phyloP scores from a whole-genome alignment of 1,140 invertebrate genomes.

The Wiebesia pumilae region DNA sequence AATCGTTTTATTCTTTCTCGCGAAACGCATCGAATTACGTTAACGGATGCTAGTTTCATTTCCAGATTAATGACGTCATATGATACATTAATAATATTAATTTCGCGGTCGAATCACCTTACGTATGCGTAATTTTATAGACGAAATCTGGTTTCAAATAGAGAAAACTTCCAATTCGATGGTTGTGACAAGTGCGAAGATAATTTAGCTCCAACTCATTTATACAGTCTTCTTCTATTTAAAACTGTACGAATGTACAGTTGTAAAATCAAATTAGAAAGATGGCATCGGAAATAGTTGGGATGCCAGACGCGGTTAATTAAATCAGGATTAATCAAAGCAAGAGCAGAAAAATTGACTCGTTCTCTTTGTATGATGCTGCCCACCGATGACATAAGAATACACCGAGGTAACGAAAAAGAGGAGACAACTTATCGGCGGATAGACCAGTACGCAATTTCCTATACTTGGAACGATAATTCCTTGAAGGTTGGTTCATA shows the following conservation, averaged over 20 bases:
- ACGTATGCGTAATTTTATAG: too few relatives aligned
- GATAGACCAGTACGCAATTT: neutral
- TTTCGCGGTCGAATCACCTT: too few relatives aligned
- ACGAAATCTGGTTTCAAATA: too few relatives aligned
- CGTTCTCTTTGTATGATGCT: neutral
- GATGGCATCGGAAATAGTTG: neutral
- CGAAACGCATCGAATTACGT: too few relatives aligned
- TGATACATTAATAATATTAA: too few relatives aligned
- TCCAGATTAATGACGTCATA: too few relatives aligned
- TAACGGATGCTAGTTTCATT: too few relatives aligned
- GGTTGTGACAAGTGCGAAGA: neutral
- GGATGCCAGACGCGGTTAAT: conserved; percentile 18
- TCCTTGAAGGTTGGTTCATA: conserved; percentile 32
- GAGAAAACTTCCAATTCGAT: too few relatives aligned
- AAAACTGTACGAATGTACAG: neutral
- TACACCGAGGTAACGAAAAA: neutral
- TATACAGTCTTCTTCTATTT: neutral
- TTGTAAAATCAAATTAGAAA: neutral
- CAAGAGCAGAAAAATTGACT: conserved; percentile 16
- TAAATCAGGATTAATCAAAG: conserved; percentile 36
- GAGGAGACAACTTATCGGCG: neutral
- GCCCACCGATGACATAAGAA: conserved; percentile 29
- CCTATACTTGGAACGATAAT: neutral
- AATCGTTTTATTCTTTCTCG: too few relatives aligned
- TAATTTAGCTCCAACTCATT: too few relatives aligned